Evolutionary conservation across 2,113 vertebrate species (phyloP).

Genomic region (Acanthisitta chloris): DNA sequence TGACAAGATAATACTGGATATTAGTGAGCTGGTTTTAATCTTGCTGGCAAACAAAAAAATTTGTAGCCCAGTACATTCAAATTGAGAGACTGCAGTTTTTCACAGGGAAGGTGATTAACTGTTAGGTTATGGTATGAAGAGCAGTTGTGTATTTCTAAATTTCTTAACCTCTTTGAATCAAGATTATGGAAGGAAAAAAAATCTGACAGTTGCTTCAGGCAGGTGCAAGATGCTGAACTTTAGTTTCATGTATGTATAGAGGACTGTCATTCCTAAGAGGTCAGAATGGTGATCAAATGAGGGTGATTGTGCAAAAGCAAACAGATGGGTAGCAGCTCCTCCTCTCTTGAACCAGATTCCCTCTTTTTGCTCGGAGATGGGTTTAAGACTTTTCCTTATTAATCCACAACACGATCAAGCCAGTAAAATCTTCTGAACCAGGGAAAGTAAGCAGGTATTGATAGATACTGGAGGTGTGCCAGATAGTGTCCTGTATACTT

Average conservation of each 20-base stretch:
- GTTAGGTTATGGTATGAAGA: not conserved
- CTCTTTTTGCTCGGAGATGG: not conserved
- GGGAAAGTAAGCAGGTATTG: not conserved
- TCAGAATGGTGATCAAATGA: not conserved
- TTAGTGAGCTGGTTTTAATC: not conserved
- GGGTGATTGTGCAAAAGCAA: not conserved
- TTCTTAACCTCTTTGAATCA: not conserved
- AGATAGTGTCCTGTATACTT: not conserved
- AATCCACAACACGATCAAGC: not conserved
- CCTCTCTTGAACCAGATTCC: not conserved
- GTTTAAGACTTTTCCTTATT: not conserved
- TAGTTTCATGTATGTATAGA: not conserved
- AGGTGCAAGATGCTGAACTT: not conserved
- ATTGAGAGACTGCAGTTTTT: not conserved
- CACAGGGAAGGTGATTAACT: not conserved
- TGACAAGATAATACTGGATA: not conserved
- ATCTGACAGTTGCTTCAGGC: not conserved
- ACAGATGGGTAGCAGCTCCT: not conserved
- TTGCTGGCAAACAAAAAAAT: not conserved
- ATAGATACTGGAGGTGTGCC: not conserved
- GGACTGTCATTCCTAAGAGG: not conserved
- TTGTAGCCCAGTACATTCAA: not conserved
- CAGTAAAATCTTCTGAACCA: not conserved
- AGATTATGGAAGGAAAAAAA: not conserved
- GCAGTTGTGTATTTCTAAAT: not conserved